Evolutionary conservation across 2,113 vertebrate species (phyloP).

Genomic region (Sprattus sprattus): DNA sequence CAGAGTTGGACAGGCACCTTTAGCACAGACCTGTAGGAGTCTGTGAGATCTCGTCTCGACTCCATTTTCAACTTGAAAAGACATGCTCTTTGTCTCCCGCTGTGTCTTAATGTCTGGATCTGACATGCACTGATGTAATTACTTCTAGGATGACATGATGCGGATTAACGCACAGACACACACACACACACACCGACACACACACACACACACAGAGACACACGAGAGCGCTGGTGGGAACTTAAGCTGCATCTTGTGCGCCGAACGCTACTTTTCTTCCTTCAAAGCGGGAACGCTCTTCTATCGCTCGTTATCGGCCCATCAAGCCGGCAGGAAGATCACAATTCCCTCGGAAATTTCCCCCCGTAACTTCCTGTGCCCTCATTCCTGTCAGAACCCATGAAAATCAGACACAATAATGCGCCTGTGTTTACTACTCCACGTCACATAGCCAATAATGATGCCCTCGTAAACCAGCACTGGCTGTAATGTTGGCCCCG

Average conservation of each 20-base stretch:
- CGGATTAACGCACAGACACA: constrained; percentile 28
- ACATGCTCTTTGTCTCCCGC: constrained; percentile 10
- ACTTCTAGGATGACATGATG: constrained; percentile 11
- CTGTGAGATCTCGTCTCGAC: background rate
- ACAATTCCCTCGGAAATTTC: constrained; percentile 29
- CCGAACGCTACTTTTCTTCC: background rate
- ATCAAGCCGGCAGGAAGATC: constrained; percentile 41
- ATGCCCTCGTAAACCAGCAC: background rate
- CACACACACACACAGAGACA: background rate
- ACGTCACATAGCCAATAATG: background rate
- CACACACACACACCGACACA: background rate
- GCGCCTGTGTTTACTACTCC: background rate
- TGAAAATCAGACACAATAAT: background rate
- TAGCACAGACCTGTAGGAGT: background rate
- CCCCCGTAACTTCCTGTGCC: background rate
- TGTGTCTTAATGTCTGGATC: constrained; percentile 37
- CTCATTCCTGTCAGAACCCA: background rate
- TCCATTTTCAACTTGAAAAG: constrained; percentile 29
- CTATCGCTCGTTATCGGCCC: constrained; percentile 43
- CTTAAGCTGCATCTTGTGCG: constrained; percentile 26
- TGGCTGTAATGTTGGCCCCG: background rate
- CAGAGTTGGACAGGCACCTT: background rate
- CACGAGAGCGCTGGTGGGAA: constrained; percentile 20
- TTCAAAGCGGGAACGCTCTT: constrained; percentile 11
- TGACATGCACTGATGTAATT: constrained; percentile 42